Conservation (phyloP, 1,140 invertebrate species). For the Bombus breviceps region DNA sequence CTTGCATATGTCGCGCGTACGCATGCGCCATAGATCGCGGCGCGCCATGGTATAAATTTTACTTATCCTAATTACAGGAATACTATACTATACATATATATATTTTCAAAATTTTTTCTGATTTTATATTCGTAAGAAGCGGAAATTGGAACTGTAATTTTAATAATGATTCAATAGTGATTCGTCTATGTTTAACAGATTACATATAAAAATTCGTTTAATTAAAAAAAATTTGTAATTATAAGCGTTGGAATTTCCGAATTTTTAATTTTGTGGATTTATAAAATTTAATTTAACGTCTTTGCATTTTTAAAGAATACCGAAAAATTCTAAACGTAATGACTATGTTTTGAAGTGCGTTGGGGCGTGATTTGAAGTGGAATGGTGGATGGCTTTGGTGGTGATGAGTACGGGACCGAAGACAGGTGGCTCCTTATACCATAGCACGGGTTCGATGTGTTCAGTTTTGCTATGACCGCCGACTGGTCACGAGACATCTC, state of each 20-base stretch:
- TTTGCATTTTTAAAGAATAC: no score
- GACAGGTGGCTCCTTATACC: constrained; percentile 71
- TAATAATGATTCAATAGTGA: not conserved
- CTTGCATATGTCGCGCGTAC: not conserved
- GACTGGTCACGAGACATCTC: constrained; percentile 69
- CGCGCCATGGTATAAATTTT: not conserved
- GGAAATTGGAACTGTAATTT: not conserved
- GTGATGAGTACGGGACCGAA: constrained; percentile 69
- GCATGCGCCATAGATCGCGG: constrained; percentile 1
- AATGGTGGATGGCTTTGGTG: constrained; percentile 35
- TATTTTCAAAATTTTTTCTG: not conserved
- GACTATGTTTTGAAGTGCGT: not conserved
- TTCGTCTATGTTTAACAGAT: not conserved
- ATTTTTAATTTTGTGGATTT: not conserved
- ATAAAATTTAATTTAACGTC: not conserved
- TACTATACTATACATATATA: no score
- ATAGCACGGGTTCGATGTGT: constrained; percentile 71
- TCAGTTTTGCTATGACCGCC: constrained; percentile 81
- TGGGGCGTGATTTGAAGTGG: not conserved
- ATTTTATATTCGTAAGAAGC: not conserved
- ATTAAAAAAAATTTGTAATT: no score
- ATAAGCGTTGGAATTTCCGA: not conserved
- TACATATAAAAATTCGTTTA: not conserved
- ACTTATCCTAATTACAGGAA: no score
- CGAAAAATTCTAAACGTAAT: no score